Percentiles rank a stretch among this genome's conserved stretches.
Conservation (phyloP, 2,888 invertebrate genomes). For the Torymus texanus region DNA sequence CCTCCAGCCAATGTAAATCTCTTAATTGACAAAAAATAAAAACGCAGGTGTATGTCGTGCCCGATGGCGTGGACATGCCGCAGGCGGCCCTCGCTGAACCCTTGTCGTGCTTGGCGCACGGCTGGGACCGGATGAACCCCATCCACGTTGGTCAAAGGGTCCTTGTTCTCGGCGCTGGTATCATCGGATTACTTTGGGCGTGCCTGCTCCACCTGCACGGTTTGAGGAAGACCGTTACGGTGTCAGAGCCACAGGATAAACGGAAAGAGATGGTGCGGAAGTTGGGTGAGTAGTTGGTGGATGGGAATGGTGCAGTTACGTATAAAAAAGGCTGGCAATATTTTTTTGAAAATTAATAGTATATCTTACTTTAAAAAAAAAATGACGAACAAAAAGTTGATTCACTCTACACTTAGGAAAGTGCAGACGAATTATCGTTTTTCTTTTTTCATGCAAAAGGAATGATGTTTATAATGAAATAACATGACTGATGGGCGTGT, state of each 20-base stretch:
- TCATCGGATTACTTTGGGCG: conserved; percentile 83
- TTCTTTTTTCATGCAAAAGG: conserved; percentile 60
- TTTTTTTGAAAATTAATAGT: too few species aligned
- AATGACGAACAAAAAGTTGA: not conserved
- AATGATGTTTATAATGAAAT: too few species aligned
- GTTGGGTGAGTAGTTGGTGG: conserved; percentile 63
- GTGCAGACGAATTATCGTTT: too few species aligned
- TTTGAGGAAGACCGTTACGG: conserved; percentile 80
- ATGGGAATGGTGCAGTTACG: too few species aligned
- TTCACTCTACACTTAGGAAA: not conserved
- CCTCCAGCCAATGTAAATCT: too few species aligned
- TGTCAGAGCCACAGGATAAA: conserved; percentile 80
- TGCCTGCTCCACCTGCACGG: conserved; percentile 82
- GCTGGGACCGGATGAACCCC: conserved; percentile 81
- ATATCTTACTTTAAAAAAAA: too few species aligned
- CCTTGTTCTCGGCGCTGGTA: conserved; percentile 83
- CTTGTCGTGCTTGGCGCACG: conserved; percentile 83
- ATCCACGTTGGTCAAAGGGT: conserved; percentile 80
- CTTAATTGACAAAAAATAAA: too few species aligned
- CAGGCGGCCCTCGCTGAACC: conserved; percentile 83
- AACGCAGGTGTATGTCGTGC: conserved; percentile 65
- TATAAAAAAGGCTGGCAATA: too few species aligned
- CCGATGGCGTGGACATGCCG: conserved; percentile 67
- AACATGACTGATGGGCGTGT: too few species aligned
- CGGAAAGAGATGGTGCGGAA: conserved; percentile 67